phyloP scores from a whole-genome alignment of 2,113 vertebrate genomes.

The Typhlomys cinereus region DNA sequence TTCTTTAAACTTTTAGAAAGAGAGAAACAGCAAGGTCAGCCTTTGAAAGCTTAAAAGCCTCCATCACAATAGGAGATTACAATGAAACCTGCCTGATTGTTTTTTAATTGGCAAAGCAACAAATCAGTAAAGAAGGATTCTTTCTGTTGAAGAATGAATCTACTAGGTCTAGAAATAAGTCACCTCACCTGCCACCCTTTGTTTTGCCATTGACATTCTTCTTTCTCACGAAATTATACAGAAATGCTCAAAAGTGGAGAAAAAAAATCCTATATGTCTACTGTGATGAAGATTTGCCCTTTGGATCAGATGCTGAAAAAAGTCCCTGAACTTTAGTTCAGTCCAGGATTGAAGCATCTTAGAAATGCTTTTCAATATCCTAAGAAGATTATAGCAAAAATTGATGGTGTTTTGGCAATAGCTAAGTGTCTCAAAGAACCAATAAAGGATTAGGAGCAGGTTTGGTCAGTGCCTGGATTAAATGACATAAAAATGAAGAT shows the following conservation, averaged over 20 bases:
- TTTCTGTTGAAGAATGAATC: background rate
- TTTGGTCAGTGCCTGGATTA: background rate
- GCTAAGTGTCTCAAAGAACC: background rate
- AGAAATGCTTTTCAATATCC: constrained; percentile 4
- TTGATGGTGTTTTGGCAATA: constrained; percentile 26
- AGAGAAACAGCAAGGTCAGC: constrained; percentile 2
- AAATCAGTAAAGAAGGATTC: constrained; percentile 54
- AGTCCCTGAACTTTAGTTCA: constrained; percentile 12
- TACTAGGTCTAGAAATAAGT: background rate
- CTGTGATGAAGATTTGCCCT: background rate
- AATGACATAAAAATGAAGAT: background rate
- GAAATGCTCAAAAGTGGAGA: background rate
- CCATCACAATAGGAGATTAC: constrained; percentile 46
- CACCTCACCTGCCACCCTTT: background rate
- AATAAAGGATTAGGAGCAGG: background rate
- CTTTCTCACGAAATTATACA: background rate
- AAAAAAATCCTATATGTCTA: background rate
- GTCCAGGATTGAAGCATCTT: background rate
- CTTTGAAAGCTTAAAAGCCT: constrained; percentile 49
- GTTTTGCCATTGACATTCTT: constrained; percentile 20
- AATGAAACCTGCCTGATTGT: constrained; percentile 60
- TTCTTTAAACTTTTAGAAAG: background rate
- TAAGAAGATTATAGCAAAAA: background rate
- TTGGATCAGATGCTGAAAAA: constrained; percentile 32
- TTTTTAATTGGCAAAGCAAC: constrained; percentile 67